A percentile compares a stretch with the other conserved stretches of the same genome.
Evolutionary conservation across 2,797 vertebrate species (phyloP).

Genomic region (Streptopelia turtur): DNA sequence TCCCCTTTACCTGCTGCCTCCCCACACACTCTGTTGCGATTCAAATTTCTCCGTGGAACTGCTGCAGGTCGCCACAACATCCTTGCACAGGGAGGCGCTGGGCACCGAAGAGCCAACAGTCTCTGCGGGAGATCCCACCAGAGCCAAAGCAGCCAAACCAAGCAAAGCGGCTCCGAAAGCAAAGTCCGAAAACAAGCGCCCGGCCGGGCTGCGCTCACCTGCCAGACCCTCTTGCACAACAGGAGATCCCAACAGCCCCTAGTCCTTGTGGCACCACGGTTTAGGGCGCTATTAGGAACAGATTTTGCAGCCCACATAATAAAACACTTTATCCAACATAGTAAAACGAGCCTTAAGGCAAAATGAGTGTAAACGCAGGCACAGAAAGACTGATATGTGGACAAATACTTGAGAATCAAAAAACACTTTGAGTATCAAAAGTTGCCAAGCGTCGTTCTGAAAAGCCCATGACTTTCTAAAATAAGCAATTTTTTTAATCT

Average conservation of each 20-base stretch:
- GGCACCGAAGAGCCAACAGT: background rate
- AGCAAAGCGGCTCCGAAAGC: conserved; percentile 35
- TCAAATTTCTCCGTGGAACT: background rate
- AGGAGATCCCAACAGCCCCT: conserved; percentile 45
- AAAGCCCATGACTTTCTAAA: conserved; percentile 58
- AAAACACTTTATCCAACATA: conserved; percentile 64
- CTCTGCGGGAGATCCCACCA: background rate
- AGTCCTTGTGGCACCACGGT: conserved; percentile 67
- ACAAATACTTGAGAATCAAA: conserved; percentile 45
- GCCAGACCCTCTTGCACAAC: conserved; percentile 56
- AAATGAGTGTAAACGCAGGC: conserved; percentile 62
- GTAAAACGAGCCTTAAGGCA: conserved; percentile 60
- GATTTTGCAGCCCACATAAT: conserved; percentile 72
- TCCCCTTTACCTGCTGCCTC: background rate
- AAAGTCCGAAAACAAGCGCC: background rate
- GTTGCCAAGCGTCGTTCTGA: conserved; percentile 50
- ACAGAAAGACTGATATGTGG: conserved; percentile 42
- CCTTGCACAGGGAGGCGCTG: background rate
- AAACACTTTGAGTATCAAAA: background rate
- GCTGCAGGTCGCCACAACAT: background rate
- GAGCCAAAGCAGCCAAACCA: conserved; percentile 41
- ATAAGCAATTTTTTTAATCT: conserved; percentile 39
- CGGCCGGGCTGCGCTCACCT: conserved; percentile 68
- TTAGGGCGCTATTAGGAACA: conserved; percentile 65
- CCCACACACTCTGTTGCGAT: fast-evolving